A percentile compares a stretch with the other conserved stretches of the same genome.
These are phyloP conservation scores for Crioceris asparagi DNA, from an alignment of 2,888 invertebrate genomes.

Conservation along the genomic window DNA sequence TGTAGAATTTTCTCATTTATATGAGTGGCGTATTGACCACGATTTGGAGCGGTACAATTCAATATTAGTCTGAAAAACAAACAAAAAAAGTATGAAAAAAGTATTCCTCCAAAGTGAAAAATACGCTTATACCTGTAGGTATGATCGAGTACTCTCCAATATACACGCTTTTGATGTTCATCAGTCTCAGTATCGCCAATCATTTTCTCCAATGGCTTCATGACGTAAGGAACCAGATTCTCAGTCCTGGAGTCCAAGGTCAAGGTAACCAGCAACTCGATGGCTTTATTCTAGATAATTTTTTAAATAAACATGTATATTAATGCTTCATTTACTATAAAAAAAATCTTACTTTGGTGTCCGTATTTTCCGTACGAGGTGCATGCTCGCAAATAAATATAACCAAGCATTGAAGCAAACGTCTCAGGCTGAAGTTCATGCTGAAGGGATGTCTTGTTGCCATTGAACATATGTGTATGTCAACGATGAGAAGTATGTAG, in stretches of 20 bases:
- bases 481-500: conserved; percentile 65
- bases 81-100: neutral
- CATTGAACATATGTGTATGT: conserved; percentile 52
- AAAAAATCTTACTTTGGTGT: too few species aligned
- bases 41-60: conserved; percentile 41
- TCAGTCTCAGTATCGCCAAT: conserved; percentile 55
- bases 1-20: conserved; percentile 53
- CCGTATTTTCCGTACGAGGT: conserved; percentile 51
- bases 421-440: conserved; percentile 53
- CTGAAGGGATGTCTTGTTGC: conserved; percentile 49
- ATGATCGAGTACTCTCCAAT: conserved; percentile 50
- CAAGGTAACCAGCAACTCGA: conserved; percentile 63
- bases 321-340: too few species aligned
- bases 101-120: neutral
- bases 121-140: conserved; percentile 43
- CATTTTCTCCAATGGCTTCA: conserved; percentile 51
- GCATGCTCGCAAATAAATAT: conserved; percentile 54
- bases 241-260: conserved; percentile 69
- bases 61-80: conserved; percentile 41
- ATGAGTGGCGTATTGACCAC: conserved; percentile 21
- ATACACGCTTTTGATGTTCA: conserved; percentile 52
- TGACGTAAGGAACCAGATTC: conserved; percentile 54
- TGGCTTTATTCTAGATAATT: conserved; percentile 51
- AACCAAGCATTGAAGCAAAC: conserved; percentile 52
- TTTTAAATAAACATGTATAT: too few species aligned